Base-by-base conservation (phyloP, 2,797 vertebrate species). In the Gambusia yucatana region DNA sequence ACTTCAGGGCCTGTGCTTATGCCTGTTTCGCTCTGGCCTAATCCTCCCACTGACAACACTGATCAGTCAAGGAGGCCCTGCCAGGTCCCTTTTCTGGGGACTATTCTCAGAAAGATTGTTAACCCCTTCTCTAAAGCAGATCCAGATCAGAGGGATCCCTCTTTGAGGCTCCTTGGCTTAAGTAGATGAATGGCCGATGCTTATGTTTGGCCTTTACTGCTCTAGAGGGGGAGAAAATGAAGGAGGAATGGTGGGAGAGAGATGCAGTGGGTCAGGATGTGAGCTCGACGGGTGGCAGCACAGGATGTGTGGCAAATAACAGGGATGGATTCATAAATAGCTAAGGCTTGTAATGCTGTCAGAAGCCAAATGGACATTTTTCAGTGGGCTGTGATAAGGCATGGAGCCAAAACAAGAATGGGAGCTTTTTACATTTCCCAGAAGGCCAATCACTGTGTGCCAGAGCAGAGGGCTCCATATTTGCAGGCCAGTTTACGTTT, bases 381-480 rank as follows among this genome's bases (percentile, higher is more conserved):
- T 91, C 88, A 87, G 89, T 84, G 87, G 88, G 82, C 75, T 76
- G 76, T 3, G 86, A 94, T 93, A 91, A 92, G 87, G 81, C 81
- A 85, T 82, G 86, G 84, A 82, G 90, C 87, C 88, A 90, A 82
- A 77, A 89, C 92, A 89, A 20, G 63, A 82, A 89, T n/a, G 84
- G 78, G 71, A 82, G 81, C 88, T 85, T 85, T 88, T 92, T 94
- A 91, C 90, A 92, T 91, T 89, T 76, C 85, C 79, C 83, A 88
- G 90, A 88, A 93, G 93, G 89, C 87, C 70, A 86, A 90, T 92
- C 90, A 92, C 87, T 90, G 88, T 89, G 91, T 80, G 76, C 80
- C 84, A 89, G 86, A 87, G 92, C 88, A 88, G 84, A 86, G 82
- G 71, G 75, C 75, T 86, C 73, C 85, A 76, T 88, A 86, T 90